Base-by-base conservation (phyloP, 2,113 vertebrate genomes). In the Sigmodon hispidus region DNA sequence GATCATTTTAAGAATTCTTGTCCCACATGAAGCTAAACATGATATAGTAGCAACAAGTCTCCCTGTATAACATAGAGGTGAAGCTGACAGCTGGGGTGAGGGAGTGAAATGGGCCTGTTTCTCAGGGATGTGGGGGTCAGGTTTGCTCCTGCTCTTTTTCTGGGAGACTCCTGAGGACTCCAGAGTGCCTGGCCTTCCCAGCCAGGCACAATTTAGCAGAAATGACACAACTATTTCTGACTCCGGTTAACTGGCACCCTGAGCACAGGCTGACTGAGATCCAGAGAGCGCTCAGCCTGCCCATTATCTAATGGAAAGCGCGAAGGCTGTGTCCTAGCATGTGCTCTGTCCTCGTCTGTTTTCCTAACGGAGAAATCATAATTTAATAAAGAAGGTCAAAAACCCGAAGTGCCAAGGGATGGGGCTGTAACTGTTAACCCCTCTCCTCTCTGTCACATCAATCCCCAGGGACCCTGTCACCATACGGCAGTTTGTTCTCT, bases 161-260 rank as follows among this genome's bases (percentile, higher is more conserved):
- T 84, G n/a, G 72, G 83, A 96, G 93, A 94, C 83, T 45, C 84
- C 87, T 70, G 0, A 0, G 0, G 88, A 89, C 24, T 55, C 80
- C 1, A 1, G 67, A 11, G 4, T 0, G 0, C 40, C 26, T 0
- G 0, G 89, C 91, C 93, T 97, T 92, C 87, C 96, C 59, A 93
- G 94, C n/a, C 34, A 96, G 69, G 75, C 48, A 3, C 63, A 81
- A 85, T 80, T 26, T 95, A 81, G 93, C 76, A 95, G 43, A 40
- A 94, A 67, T 88, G 92, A 83, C 85, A 93, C 69, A 96, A 94
- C 85, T 89, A 87, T 94, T 91, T 96, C 76, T 93, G 76, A 89
- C 89, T 93, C 87, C 94, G 90, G 90, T 95, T 97, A 97, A 95
- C 61, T 95, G 93, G 96, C 75, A 97, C 93, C 79, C 87, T 94